Conservation (phyloP, 2,797 vertebrate genomes). For the Propithecus perrieri region DNA sequence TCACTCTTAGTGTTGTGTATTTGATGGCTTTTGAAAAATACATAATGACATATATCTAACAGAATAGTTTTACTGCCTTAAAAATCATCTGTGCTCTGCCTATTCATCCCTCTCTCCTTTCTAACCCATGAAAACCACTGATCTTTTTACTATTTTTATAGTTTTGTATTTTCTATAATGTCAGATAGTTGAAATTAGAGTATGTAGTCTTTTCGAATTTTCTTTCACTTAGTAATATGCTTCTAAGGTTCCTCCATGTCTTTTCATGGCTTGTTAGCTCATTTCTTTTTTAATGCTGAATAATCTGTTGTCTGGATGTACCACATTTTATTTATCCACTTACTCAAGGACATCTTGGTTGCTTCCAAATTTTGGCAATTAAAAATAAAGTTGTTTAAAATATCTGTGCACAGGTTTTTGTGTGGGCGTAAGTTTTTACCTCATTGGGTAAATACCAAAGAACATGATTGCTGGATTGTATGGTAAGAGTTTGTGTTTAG, state of each 20-base stretch:
- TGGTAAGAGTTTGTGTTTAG: background rate
- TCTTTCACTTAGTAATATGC: background rate
- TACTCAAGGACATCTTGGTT: background rate
- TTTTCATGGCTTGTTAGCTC: background rate
- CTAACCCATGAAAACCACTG: background rate
- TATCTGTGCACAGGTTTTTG: background rate
- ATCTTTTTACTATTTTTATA: background rate
- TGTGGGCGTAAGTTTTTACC: background rate
- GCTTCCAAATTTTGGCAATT: background rate
- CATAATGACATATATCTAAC: background rate
- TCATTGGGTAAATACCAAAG: background rate
- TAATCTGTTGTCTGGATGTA: background rate
- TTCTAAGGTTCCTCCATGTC: background rate
- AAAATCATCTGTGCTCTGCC: background rate
- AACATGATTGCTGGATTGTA: background rate
- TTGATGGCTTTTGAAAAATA: background rate
- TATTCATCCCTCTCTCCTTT: background rate
- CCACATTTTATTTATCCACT: background rate
- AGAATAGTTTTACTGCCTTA: background rate
- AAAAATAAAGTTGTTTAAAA: background rate
- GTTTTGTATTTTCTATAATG: background rate
- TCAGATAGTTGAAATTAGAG: background rate
- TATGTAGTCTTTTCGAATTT: background rate
- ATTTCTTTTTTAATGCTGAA: background rate
- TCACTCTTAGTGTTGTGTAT: background rate